Evolutionary conservation across 2,797 vertebrate species (phyloP).

Genomic region (Hyperoplus immaculatus): DNA sequence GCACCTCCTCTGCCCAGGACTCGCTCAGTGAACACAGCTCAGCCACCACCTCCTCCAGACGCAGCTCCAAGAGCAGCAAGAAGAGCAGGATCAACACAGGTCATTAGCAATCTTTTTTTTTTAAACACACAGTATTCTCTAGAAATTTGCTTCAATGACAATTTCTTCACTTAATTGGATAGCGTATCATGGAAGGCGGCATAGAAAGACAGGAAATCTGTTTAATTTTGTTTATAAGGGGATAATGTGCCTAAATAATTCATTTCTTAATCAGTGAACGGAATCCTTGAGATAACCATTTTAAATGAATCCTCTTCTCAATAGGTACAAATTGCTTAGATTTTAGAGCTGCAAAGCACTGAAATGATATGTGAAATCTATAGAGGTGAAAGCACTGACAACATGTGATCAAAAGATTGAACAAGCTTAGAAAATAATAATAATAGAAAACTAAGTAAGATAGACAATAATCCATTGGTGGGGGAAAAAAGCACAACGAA

Average conservation of each 20-base stretch:
- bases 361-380: not conserved
- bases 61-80: slow-evolving; percentile 93
- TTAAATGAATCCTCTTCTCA: too few species aligned
- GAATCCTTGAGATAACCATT: too few species aligned
- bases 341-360: not conserved
- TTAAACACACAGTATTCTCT: not conserved
- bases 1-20: slow-evolving; percentile 95
- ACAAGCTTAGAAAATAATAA: not conserved
- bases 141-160: not conserved
- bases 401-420: not conserved
- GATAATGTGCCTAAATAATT: not conserved
- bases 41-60: slow-evolving; percentile 88
- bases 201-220: not conserved
- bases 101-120: slow-evolving; percentile 60
- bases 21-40: slow-evolving; percentile 97
- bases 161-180: slow-evolving; percentile 2
- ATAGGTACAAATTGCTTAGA: too few species aligned
- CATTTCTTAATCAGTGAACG: too few species aligned
- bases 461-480: not conserved
- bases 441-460: not conserved
- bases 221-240: not conserved
- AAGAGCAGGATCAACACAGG: slow-evolving; percentile 94
- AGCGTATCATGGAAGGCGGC: too few species aligned
- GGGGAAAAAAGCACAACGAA: slow-evolving; percentile 16
- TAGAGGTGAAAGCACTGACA: not conserved